These are phyloP conservation scores for Caenorhabditis sinica DNA, from an alignment of 2,888 invertebrate species.

Conservation along the genomic window DNA sequence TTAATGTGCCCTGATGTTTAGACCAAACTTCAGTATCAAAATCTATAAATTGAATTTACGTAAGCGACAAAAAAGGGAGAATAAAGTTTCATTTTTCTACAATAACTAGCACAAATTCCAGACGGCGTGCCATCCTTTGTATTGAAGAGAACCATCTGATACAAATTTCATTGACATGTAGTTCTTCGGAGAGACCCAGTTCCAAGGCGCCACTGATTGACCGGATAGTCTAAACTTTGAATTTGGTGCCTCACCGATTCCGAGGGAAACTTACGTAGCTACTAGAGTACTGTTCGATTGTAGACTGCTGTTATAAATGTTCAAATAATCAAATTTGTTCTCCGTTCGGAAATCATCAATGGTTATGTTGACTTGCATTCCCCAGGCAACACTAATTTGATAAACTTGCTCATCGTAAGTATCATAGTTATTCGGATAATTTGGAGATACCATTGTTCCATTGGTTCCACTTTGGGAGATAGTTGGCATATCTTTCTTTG, in stretches of 20 bases:
- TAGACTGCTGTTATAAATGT: slow-evolving; percentile 48
- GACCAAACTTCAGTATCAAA: slow-evolving; percentile 25
- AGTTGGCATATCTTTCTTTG: slow-evolving; percentile 45
- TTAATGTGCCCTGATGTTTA: slow-evolving; percentile 11
- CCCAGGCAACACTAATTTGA: slow-evolving; percentile 47
- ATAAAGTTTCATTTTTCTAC: background rate
- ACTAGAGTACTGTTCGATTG: slow-evolving; percentile 35
- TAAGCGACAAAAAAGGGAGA: too few species aligned
- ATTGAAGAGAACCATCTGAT: slow-evolving; percentile 51
- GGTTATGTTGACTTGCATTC: slow-evolving; percentile 56
- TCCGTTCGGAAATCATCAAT: slow-evolving; percentile 62
- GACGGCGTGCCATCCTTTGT: slow-evolving; percentile 52
- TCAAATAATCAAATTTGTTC: slow-evolving; percentile 40
- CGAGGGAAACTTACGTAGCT: slow-evolving; percentile 40
- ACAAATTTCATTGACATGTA: slow-evolving; percentile 56
- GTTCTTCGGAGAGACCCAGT: slow-evolving; percentile 51
- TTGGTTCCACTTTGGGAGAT: slow-evolving; percentile 86
- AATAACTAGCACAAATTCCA: slow-evolving; percentile 49
- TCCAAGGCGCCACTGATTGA: slow-evolving; percentile 38
- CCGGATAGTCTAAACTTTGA: slow-evolving; percentile 61
- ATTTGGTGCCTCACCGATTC: too few species aligned
- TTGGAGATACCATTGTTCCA: slow-evolving; percentile 91
- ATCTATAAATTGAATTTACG: background rate
- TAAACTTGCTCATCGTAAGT: slow-evolving; percentile 58
- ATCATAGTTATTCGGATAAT: slow-evolving; percentile 91